Conservation (phyloP, 1,140 invertebrate genomes). For the Tyrophagus putrescentiae region DNA sequence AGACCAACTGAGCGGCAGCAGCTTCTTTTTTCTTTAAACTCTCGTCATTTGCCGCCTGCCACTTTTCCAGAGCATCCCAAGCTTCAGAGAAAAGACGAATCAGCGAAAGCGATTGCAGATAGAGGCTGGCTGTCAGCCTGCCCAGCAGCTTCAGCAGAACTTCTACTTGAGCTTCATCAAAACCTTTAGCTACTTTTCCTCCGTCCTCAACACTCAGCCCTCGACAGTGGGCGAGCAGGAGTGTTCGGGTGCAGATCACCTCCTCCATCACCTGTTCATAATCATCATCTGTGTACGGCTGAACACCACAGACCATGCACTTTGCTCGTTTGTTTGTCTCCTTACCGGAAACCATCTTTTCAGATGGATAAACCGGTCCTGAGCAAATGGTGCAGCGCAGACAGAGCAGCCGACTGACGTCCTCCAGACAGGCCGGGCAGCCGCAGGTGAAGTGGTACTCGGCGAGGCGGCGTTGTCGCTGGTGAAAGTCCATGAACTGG, state of each 20-base stretch:
- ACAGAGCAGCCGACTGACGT: not conserved
- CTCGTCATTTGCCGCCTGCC: too few relatives aligned
- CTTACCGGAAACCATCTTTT: too few relatives aligned
- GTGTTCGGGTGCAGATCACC: not conserved
- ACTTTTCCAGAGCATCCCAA: too few relatives aligned
- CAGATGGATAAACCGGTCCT: not conserved
- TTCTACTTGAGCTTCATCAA: not conserved
- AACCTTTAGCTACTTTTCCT: not conserved
- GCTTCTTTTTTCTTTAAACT: too few relatives aligned
- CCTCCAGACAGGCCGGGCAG: not conserved
- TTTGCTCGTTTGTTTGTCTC: not conserved
- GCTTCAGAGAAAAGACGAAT: too few relatives aligned
- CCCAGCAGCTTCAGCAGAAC: not conserved
- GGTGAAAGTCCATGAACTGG: not conserved
- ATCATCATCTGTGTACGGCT: not conserved
- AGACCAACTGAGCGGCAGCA: too few relatives aligned
- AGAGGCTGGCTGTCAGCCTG: not conserved
- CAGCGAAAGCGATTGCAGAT: too few relatives aligned
- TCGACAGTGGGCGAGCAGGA: not conserved
- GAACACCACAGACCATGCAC: not conserved
- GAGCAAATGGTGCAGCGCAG: not conserved
- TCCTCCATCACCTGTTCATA: not conserved
- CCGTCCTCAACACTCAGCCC: not conserved
- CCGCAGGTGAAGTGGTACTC: not conserved
- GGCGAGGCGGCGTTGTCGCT: not conserved